Base-by-base conservation (phyloP, 2,797 vertebrate species). In the Antrozous pallidus region DNA sequence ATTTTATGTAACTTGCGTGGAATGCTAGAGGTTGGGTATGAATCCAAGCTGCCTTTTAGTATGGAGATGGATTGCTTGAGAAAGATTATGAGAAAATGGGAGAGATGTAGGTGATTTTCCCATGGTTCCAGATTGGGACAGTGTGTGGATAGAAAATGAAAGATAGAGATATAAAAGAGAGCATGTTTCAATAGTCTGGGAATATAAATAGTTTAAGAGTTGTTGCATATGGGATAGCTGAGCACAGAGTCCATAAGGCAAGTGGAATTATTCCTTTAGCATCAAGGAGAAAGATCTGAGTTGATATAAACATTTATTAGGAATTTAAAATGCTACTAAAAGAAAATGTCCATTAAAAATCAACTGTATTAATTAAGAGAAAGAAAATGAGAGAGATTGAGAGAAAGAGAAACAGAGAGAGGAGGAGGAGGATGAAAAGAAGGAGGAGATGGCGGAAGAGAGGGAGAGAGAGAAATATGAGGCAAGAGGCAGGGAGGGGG, bases 261-360 rank as follows among this genome's bases (percentile, higher is more conserved):
- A 65, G 28, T 70, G 20, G n/a, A 94, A 87, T 71, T 45, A n/a
- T 10, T 47, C 49, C 13, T 42, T 67, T 87, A 73, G 40, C 10
- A 51, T 86, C 12, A 58, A 88, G 54, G 65, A 49, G 61, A 49
- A 31, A 49, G 17, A 61, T 12, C 11, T 51, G 7, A 16, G 13
- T 80, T 91, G 51, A 92, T 67, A 77, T 42, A 90, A 80, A 63
- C 54, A 40, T 42, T 83, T 61, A 58, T 47, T 65, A n/a, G 16
- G 14, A 69, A 94, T 82, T 79, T 31, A 93, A 81, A 78, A 22
- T 47, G 47, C 28, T 89, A 47, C 45, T 88, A 73, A 86, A 88
- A 88, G 38, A 93, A 95, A 92, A 89, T 73, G 10, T 0, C 10
- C 31, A 33, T 51, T 70, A 88, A 83, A 77, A 65, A 26, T 61